Evolutionary conservation across 2,888 invertebrate species (phyloP).

Genomic region (Nysson spinosus): DNA sequence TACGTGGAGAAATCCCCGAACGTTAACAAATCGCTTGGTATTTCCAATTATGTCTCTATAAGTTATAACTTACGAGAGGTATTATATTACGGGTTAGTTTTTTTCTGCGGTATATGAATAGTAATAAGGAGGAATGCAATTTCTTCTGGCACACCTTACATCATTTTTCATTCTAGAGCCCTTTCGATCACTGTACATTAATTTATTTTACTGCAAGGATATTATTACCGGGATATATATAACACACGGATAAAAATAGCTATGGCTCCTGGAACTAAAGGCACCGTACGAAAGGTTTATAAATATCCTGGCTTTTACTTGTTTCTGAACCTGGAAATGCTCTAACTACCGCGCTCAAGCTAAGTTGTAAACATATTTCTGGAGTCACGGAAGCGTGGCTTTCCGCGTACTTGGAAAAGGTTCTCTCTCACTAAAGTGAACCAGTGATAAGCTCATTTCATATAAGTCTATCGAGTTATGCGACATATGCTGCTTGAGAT

Average conservation of each 20-base stretch:
- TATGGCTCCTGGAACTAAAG: too few relatives aligned
- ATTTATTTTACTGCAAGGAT: too few relatives aligned
- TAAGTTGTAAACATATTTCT: conserved; percentile 25
- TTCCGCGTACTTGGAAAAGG: background rate
- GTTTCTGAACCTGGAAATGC: conserved; percentile 30
- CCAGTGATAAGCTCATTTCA: conserved; percentile 36
- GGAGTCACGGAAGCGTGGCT: conserved; percentile 22
- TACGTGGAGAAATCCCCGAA: conserved; percentile 5
- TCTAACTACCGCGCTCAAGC: conserved; percentile 5
- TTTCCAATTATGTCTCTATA: conserved; percentile 8
- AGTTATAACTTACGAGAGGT: background rate
- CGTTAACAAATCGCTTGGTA: conserved; percentile 4
- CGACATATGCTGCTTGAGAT: conserved; percentile 23
- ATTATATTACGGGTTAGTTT: background rate
- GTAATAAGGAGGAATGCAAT: background rate
- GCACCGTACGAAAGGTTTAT: conserved; percentile 16
- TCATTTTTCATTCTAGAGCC: background rate
- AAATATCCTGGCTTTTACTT: conserved; percentile 13
- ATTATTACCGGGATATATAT: too few relatives aligned
- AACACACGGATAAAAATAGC: too few relatives aligned
- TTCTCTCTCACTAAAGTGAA: conserved; percentile 14
- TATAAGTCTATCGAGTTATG: conserved; percentile 17
- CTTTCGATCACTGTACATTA: too few relatives aligned
- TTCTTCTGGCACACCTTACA: background rate
- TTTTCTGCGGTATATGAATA: background rate